Conservation (phyloP, 2,797 vertebrate genomes). For the Melanotaenia trifasciata region DNA sequence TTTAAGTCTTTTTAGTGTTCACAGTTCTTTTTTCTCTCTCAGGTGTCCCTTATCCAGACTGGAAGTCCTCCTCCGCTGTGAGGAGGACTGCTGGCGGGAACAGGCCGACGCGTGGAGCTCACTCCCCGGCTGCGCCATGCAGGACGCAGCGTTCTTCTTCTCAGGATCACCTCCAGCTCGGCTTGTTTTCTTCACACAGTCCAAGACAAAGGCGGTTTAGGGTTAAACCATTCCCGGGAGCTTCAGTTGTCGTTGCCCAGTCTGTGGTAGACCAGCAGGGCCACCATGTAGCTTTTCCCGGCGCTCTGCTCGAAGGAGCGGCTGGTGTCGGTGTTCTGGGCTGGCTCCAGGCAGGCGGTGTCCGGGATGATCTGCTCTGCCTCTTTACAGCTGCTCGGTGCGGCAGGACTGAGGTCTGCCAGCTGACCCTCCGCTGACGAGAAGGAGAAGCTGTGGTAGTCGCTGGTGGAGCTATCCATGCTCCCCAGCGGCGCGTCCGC, state of each 20-base stretch:
- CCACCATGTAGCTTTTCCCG: conserved; percentile 80
- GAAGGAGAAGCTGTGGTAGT: conserved; percentile 69
- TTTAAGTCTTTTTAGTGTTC: conserved; percentile 45
- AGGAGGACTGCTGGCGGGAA: not conserved
- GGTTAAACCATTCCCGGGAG: not conserved
- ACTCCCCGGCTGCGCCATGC: conserved; percentile 26
- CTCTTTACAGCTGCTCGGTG: not conserved
- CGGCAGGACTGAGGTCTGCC: not conserved
- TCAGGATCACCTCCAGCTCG: conserved; percentile 20
- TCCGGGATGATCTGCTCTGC: conserved; percentile 27
- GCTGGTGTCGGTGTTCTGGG: conserved; percentile 32
- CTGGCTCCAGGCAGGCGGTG: conserved; percentile 39
- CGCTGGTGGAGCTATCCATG: conserved; percentile 34
- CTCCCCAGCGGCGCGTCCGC: conserved; percentile 41
- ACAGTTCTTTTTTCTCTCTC: conserved; percentile 16
- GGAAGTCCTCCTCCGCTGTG: not conserved
- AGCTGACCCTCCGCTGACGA: conserved; percentile 71
- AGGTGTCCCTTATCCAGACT: not conserved
- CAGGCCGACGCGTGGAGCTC: conserved; percentile 24
- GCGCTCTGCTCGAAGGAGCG: conserved; percentile 67
- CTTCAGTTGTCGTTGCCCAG: conserved; percentile 77
- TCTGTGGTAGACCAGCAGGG: conserved; percentile 81
- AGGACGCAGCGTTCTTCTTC: conserved; percentile 11
- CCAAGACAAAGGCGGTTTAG: not conserved
- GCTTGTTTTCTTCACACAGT: not conserved